Conservation (phyloP, 2,797 vertebrate genomes). For the Sardinella longiceps region DNA sequence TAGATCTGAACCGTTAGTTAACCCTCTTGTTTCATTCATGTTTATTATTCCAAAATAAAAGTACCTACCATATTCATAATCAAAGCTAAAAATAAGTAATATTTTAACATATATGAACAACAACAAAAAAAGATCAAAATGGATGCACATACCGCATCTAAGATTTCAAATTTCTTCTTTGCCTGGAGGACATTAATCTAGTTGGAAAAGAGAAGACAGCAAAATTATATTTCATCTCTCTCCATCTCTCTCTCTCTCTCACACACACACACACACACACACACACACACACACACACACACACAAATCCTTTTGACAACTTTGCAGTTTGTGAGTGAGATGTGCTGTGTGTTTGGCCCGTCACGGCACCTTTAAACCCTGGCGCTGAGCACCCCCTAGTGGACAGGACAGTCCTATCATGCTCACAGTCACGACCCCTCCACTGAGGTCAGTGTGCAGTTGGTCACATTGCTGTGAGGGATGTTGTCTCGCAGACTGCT, state of each 20-base stretch:
- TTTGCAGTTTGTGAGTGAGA: neutral
- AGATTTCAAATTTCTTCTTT: slow-evolving; percentile 98
- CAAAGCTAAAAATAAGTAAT: too few species aligned
- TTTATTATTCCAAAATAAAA: too few species aligned
- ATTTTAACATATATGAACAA: too few species aligned
- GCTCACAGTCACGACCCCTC: neutral
- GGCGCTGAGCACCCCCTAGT: neutral
- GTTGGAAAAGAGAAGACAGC: slow-evolving; percentile 27
- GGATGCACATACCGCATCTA: slow-evolving; percentile 85
- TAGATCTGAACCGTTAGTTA: neutral
- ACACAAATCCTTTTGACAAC: neutral
- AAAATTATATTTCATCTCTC: neutral
- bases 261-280: neutral
- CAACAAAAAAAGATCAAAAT: neutral
- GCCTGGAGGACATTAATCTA: slow-evolving; percentile 97
- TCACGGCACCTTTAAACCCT: neutral
- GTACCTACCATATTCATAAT: neutral
- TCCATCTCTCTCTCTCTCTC: neutral
- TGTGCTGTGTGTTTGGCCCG: neutral
- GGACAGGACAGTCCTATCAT: neutral
- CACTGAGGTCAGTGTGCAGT: neutral
- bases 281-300: too few species aligned
- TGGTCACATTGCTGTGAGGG: neutral
- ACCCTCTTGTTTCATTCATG: too few species aligned
- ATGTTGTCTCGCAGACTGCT: neutral